Base-by-base conservation (phyloP, 1,140 invertebrate species). In the Drosophila paulistorum region DNA sequence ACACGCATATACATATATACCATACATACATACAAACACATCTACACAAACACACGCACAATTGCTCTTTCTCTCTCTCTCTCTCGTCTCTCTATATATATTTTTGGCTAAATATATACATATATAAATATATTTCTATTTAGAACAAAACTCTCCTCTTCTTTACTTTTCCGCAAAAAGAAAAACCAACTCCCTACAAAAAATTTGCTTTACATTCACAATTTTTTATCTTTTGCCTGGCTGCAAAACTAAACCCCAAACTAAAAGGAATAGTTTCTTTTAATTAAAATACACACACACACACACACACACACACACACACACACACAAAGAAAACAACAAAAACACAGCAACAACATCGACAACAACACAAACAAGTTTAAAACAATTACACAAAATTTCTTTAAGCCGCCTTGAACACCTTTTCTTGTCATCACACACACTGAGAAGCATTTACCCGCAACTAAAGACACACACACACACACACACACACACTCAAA, bases 201-300 rank as follows among this genome's bases (percentile, higher is more conserved):
- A 70, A 66, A 85, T 83, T 74, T 82, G 82, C 82, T 87, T 86
- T 71, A 72, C 70, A 59, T 67, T 60, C 55, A 58, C 55, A 54
- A 60, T 77, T 77, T 77, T 77, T 70, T 70, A 77, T 33, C 66
- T 77, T 51, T 77, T 77, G 74, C 74, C 74, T 77, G 74, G 74
- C 74, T 77, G 77, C 64, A 77, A 65, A 61, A 26, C 45, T 4
- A 35, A 77, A 77, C 60, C 55, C 39, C 7, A 7, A 17, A 77
- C 58, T 60, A 70, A 70, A 55, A 69, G 42, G 59, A 77, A 77
- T 70, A 77, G 65, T 77, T 74, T 97, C 97, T 54, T 97, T 71
- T 77, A 75, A 77, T 77, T 77, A 65, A 48, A 30, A 39, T 13
- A 11, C 10, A 39, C 11, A 37, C 35, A 37, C 35, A 37, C 7